Base-by-base conservation (phyloP, 1,140 invertebrate species). In the Radopholus similis region DNA sequence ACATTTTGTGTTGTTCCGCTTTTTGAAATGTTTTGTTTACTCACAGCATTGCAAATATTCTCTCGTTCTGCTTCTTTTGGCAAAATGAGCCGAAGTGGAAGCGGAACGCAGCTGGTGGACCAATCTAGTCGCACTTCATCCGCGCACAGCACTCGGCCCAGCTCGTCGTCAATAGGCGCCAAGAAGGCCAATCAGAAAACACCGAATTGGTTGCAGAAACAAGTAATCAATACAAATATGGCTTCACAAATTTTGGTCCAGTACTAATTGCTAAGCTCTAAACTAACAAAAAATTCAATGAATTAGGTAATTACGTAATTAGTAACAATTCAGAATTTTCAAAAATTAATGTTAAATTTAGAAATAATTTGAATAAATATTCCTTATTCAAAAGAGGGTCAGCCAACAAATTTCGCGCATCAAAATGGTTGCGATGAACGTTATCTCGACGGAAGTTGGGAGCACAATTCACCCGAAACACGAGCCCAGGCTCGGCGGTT, bases 401-500 rank as follows among this genome's bases (percentile, higher is more conserved):
- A 49, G 9, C 26, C 23, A 34, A 13, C 37, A 65, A 37, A 18
- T 58, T 34, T 65, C 37, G 26, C n/a, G 35, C 37, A 26, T 37
- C 1, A 67, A 67, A 51, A 67, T 67, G 65, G 65, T 67, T 32
- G 58, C 65, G 8, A 67, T 67, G 65, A 67, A 67, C 51, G 60
- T 67, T 30, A 64, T 67, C n/a, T 23, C 37, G 37, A 28, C 37
- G 37, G 21, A 11, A 13, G 9, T 23, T 8, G 23, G 2, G 4
- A 26, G 30, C 6, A 13, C 42, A 58, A 34, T 34, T n/a, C 70
- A 68, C 37, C 78, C 78, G 38, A 57, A 53, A 54, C 40, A 66
- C 13, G 70, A 75, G 38, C 78, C 78, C 0, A 64, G 64, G 40
- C 65, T 77, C 6, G 75, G 72, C 11, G 60, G 53, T 37, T 85